Conservation (phyloP, 2,888 invertebrate species). For the Pyrochroa serraticornis region DNA sequence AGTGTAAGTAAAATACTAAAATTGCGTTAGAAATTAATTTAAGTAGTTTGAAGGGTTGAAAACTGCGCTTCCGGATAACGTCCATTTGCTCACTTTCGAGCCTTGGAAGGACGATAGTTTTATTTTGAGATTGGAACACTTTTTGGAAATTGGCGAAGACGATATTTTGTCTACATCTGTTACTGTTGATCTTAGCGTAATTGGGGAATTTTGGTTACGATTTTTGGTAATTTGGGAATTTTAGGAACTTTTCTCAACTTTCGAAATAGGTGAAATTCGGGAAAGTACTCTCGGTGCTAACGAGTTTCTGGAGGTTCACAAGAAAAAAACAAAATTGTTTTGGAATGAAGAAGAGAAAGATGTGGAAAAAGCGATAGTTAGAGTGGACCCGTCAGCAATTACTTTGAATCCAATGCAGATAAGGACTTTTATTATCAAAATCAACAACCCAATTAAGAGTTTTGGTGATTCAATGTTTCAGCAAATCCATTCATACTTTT, state of each 20-base stretch:
- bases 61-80: constrained; percentile 66
- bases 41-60: constrained; percentile 63
- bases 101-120: constrained; percentile 70
- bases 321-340: constrained; percentile 36
- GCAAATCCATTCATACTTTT: too few relatives aligned
- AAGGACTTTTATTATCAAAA: constrained; percentile 65
- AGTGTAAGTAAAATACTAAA: too few relatives aligned
- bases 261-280: constrained; percentile 49
- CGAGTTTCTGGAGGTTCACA: constrained; percentile 63
- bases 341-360: neutral
- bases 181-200: constrained; percentile 63
- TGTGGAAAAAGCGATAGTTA: neutral
- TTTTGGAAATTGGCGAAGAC: constrained; percentile 71
- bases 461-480: neutral
- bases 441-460: neutral
- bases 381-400: constrained; percentile 51
- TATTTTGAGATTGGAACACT: constrained; percentile 80
- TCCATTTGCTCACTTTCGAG: constrained; percentile 81
- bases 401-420: constrained; percentile 76
- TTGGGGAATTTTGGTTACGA: constrained; percentile 3
- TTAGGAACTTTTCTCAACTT: constrained; percentile 54
- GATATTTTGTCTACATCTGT: constrained; percentile 60
- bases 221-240: constrained; percentile 20
- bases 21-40: constrained; percentile 2
- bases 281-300: constrained; percentile 58